Evolutionary conservation across 2,797 vertebrate genomes (phyloP).

Genomic region (Scleropages formosus): DNA sequence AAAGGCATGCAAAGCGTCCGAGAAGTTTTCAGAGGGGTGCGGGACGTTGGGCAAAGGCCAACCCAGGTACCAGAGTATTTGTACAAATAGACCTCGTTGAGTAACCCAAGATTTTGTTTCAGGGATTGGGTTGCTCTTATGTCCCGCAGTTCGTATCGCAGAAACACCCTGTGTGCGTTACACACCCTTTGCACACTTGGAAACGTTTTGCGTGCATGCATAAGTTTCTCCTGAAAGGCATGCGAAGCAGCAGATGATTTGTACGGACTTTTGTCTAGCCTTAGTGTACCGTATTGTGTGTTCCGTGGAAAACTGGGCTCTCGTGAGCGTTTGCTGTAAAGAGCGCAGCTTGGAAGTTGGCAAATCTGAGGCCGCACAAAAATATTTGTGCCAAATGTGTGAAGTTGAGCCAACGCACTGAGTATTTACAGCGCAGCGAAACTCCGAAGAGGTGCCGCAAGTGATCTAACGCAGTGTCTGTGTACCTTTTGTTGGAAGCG

Average conservation of each 20-base stretch:
- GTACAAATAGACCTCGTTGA: neutral
- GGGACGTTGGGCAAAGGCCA: neutral
- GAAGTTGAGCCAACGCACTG: too few species aligned
- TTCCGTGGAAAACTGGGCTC: too few species aligned
- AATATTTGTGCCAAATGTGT: too few species aligned
- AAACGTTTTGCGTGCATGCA: neutral
- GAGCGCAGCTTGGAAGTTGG: too few species aligned
- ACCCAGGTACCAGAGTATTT: neutral
- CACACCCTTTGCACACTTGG: neutral
- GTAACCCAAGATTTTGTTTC: neutral
- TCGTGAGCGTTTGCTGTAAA: too few species aligned
- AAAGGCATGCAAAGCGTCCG: neutral
- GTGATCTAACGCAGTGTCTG: neutral
- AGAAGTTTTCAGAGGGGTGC: neutral
- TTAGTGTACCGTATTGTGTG: too few species aligned
- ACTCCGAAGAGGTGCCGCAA: too few species aligned
- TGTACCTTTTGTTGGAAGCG: neutral
- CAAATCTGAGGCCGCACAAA: too few species aligned
- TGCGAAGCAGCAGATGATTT: too few species aligned
- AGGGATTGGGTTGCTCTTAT: too few species aligned
- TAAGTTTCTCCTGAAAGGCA: too few species aligned
- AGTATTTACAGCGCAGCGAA: neutral
- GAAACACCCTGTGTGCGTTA: neutral
- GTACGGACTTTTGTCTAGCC: too few species aligned
- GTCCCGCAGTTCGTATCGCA: neutral